Percentiles rank a stretch among this genome's conserved stretches.
Evolutionary conservation across 2,113 vertebrate species (phyloP).

Genomic region (Xiphophorus maculatus): DNA sequence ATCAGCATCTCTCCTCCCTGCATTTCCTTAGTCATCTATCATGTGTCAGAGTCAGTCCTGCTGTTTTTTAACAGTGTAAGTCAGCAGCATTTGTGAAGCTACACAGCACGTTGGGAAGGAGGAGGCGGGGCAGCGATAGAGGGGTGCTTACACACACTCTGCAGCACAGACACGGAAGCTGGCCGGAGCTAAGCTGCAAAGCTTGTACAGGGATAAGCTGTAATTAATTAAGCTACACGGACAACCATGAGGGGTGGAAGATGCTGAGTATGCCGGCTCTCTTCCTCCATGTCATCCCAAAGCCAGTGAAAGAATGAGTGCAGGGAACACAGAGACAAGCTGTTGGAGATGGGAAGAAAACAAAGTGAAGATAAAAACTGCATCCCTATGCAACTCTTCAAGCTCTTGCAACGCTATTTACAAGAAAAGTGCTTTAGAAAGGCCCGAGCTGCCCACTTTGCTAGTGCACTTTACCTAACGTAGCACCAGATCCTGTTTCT

Average conservation of each 20-base stretch:
- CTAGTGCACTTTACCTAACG: conserved; percentile 52
- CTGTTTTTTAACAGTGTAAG: conserved; percentile 38
- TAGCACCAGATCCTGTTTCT: conserved; percentile 29
- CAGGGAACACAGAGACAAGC: conserved; percentile 42
- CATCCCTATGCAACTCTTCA: conserved; percentile 63
- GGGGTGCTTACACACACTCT: conserved; percentile 49
- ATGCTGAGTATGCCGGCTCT: conserved; percentile 75
- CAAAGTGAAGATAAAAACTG: conserved; percentile 29
- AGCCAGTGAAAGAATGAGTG: conserved; percentile 66
- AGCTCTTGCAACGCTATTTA: conserved; percentile 56
- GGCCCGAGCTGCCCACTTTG: conserved; percentile 36
- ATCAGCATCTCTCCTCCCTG: conserved; percentile 23
- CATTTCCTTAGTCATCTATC: conserved; percentile 47
- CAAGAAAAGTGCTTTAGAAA: conserved; percentile 55
- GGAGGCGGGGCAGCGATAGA: conserved; percentile 3
- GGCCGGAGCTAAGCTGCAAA: conserved; percentile 73
- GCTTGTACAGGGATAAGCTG: conserved; percentile 75
- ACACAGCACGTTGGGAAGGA: conserved; percentile 11
- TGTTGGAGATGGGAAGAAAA: conserved; percentile 22
- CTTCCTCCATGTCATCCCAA: conserved; percentile 44
- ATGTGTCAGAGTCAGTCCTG: conserved; percentile 50
- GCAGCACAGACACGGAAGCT: conserved; percentile 58
- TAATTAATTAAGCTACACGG: conserved; percentile 77
- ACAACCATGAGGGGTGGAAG: conserved; percentile 64
- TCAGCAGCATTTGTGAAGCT: conserved; percentile 54